Evolutionary conservation across 2,888 invertebrate genomes (phyloP).

Genomic region (Leptinotarsa rubiginosa): DNA sequence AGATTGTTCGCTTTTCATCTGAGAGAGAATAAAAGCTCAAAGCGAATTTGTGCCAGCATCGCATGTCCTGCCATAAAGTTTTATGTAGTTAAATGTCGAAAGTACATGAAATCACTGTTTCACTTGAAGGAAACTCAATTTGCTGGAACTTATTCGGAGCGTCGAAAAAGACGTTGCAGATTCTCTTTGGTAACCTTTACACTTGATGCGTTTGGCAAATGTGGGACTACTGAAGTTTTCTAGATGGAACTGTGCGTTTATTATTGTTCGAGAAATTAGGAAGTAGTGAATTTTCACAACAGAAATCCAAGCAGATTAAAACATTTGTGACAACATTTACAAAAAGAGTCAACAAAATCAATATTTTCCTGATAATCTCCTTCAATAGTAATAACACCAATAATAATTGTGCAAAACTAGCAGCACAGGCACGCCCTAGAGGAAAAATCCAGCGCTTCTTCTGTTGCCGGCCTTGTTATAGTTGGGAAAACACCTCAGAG

Average conservation of each 20-base stretch:
- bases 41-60: slow-evolving; percentile 3
- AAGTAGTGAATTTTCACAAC: no score
- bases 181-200: slow-evolving; percentile 20
- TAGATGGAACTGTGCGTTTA: neutral
- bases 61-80: slow-evolving; percentile 6
- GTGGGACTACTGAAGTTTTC: neutral
- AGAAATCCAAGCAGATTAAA: no score
- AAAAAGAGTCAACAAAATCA: no score
- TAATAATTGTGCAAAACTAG: no score
- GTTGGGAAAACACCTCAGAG: no score
- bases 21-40: neutral
- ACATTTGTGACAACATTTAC: no score
- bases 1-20: neutral
- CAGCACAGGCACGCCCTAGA: no score
- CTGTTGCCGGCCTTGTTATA: no score
- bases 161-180: slow-evolving; percentile 24
- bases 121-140: slow-evolving; percentile 20
- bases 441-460: no score
- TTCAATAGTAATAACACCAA: no score
- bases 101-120: slow-evolving; percentile 5
- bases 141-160: slow-evolving; percentile 29
- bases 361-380: no score
- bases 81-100: slow-evolving; percentile 13
- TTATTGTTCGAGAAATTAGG: no score
- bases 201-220: neutral